Conservation (phyloP, 2,113 vertebrate species). For the Psittacula cyanocephala region DNA sequence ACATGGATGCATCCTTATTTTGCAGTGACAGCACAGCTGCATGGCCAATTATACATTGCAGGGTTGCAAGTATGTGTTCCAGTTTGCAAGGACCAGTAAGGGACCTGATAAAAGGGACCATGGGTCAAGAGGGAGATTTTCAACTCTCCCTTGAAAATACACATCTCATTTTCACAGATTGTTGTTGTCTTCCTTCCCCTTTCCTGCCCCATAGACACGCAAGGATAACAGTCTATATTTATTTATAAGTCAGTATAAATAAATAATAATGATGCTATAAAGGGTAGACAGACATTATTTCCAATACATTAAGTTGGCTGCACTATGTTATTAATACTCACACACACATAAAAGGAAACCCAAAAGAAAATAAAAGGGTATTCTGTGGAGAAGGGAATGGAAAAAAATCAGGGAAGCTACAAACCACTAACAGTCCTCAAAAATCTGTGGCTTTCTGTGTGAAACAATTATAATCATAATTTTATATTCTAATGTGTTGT, state of each 20-base stretch:
- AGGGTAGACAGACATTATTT: conserved; percentile 20
- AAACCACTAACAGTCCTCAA: not conserved
- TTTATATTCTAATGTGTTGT: not conserved
- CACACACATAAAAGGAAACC: not conserved
- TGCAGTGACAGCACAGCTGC: not conserved
- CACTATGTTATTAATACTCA: not conserved
- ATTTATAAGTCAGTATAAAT: not conserved
- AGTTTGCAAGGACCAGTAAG: not conserved
- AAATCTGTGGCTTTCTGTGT: not conserved
- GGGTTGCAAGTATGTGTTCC: not conserved
- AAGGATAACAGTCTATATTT: fast-evolving
- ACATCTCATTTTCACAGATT: not conserved
- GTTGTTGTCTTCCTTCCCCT: not conserved
- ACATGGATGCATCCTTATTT: not conserved
- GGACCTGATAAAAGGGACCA: not conserved
- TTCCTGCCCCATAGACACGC: not conserved
- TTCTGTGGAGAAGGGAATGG: not conserved
- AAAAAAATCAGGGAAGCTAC: not conserved
- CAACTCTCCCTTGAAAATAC: not conserved
- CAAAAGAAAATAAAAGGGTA: not conserved
- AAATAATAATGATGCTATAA: not conserved
- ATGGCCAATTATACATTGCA: not conserved
- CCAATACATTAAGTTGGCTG: conserved; percentile 44
- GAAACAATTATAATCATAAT: not conserved
- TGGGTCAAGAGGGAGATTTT: not conserved